Evolutionary conservation across 2,888 invertebrate genomes (phyloP).

Genomic region (Globia sparganii): DNA sequence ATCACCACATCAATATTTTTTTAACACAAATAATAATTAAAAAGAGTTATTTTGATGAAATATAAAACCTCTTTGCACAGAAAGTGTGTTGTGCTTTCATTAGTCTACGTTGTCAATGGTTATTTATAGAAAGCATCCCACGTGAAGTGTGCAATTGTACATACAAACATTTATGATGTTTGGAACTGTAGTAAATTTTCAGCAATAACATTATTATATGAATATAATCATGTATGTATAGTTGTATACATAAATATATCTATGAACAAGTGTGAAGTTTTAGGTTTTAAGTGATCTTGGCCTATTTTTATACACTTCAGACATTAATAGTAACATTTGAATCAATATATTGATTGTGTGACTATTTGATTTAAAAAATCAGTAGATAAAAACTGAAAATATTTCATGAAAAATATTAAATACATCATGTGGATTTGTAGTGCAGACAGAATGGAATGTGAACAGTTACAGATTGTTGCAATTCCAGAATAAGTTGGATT

Average conservation of each 20-base stretch:
- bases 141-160: conserved; percentile 77
- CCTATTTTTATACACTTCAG: conserved; percentile 4
- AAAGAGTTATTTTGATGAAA: conserved; percentile 21
- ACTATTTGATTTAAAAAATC: conserved; percentile 12
- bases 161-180: conserved; percentile 69
- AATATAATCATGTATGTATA: not conserved
- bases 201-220: conserved; percentile 45
- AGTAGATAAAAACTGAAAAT: not conserved
- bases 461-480: not conserved
- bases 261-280: conserved; percentile 11
- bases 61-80: conserved; percentile 55
- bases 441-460: not conserved
- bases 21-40: not conserved
- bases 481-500: not conserved
- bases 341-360: conserved; percentile 27
- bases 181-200: conserved; percentile 63
- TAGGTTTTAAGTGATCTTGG: conserved; percentile 2
- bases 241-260: not conserved
- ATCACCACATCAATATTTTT: not conserved
- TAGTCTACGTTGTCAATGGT: conserved; percentile 76
- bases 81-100: conserved; percentile 61
- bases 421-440: not conserved
- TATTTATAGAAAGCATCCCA: conserved; percentile 87
- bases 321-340: conserved; percentile 17
- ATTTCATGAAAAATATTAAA: not conserved